phyloP scores from a whole-genome alignment of 2,888 invertebrate species.

The Dendrolimus pini region DNA sequence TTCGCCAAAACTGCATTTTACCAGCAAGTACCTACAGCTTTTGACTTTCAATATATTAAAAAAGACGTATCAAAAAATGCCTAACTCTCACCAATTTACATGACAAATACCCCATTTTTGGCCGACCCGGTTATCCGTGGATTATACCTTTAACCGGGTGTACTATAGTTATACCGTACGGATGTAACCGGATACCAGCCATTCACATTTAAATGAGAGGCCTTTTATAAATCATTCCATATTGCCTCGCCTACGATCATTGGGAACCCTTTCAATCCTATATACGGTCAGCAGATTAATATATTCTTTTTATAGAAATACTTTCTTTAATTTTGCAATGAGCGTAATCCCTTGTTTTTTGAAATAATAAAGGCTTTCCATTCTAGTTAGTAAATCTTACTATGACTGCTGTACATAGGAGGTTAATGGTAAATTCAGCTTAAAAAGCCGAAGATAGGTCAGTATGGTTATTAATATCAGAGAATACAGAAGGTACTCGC shows the following conservation, averaged over 20 bases:
- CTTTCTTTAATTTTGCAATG: no score
- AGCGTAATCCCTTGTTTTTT: no score
- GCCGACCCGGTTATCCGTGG: slow-evolving; percentile 14
- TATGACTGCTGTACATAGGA: no score
- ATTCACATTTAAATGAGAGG: slow-evolving; percentile 66
- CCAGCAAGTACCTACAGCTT: no score
- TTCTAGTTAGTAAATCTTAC: no score
- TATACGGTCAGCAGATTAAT: not conserved
- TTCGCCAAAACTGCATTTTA: no score
- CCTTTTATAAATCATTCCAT: slow-evolving; percentile 67
- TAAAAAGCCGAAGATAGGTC: no score
- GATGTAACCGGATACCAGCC: slow-evolving; percentile 50
- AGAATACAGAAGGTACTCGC: no score
- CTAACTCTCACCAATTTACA: slow-evolving; percentile 18
- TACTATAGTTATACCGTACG: slow-evolving; percentile 1
- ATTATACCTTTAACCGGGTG: slow-evolving; percentile 6
- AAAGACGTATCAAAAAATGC: not conserved
- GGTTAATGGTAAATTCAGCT: no score
- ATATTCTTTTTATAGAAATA: not conserved
- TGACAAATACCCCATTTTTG: slow-evolving; percentile 21
- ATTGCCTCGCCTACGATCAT: slow-evolving; percentile 27
- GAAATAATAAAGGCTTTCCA: no score
- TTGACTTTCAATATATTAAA: not conserved
- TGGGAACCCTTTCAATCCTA: not conserved
- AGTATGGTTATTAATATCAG: no score